These are phyloP conservation scores for Brevimyrus niger DNA, from an alignment of 2,113 vertebrate species.

Conservation along the genomic window DNA sequence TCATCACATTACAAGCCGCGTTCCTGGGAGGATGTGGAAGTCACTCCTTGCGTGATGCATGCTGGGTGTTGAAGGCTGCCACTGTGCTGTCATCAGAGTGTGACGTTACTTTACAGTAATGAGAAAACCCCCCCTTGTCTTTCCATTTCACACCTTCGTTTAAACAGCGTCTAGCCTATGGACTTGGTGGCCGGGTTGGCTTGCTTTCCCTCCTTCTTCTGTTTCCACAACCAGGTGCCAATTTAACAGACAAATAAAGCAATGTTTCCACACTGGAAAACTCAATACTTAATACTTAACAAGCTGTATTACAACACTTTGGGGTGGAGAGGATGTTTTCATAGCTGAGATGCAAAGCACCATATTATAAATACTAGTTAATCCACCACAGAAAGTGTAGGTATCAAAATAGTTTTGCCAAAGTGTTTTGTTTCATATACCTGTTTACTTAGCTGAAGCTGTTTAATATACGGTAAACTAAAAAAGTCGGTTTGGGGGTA, in stretches of 20 bases:
- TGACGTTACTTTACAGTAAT: conserved; percentile 5
- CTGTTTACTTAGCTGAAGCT: neutral
- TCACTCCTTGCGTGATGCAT: neutral
- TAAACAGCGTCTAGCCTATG: conserved; percentile 8
- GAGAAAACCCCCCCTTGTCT: conserved; percentile 4
- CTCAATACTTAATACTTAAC: conserved; percentile 17
- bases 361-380: conserved; percentile 1
- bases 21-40: neutral
- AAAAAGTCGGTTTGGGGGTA: neutral
- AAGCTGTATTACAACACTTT: conserved; percentile 1
- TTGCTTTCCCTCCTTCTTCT: neutral
- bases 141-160: neutral
- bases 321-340: conserved; percentile 5
- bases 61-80: conserved; percentile 15
- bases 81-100: neutral
- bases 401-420: neutral
- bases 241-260: conserved; percentile 17
- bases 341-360: neutral
- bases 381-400: neutral
- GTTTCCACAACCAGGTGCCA: conserved; percentile 3
- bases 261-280: conserved; percentile 20
- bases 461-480: neutral
- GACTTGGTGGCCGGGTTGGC: neutral
- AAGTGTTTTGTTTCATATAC: neutral
- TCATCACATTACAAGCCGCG: neutral